phyloP scores from a whole-genome alignment of 1,140 invertebrate genomes.

The Sycobia sp. region DNA sequence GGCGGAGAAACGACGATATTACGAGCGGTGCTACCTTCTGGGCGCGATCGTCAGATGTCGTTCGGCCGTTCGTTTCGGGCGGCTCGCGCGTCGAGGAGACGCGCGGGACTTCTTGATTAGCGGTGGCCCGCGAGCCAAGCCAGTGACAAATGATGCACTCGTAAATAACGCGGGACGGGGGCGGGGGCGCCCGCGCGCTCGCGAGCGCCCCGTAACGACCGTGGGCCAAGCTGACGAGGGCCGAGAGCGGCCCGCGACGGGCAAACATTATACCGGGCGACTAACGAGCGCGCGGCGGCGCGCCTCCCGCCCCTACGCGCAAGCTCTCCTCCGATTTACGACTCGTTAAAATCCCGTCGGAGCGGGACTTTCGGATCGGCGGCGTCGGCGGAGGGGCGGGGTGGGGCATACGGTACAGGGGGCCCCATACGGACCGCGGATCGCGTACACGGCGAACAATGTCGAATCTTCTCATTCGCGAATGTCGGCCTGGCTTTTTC shows the following conservation, averaged over 20 bases:
- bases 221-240: background rate
- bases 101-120: constrained; percentile 12
- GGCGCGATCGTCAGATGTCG: too few relatives aligned
- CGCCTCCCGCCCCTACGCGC: too few relatives aligned
- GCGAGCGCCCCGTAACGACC: background rate
- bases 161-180: constrained; percentile 21
- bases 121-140: background rate
- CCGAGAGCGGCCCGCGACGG: too few relatives aligned
- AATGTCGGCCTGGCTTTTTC: background rate
- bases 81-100: background rate
- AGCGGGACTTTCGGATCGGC: constrained; percentile 22
- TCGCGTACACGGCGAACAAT: background rate
- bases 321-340: constrained; percentile 13
- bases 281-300: constrained; percentile 12
- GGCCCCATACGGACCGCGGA: too few relatives aligned
- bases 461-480: background rate
- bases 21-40: too few relatives aligned
- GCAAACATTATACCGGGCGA: constrained; percentile 27
- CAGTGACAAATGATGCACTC: constrained; percentile 31
- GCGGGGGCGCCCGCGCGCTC: background rate
- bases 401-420: too few relatives aligned
- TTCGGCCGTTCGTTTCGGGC: too few relatives aligned
- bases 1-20: too few relatives aligned
- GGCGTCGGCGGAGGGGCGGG: too few relatives aligned
- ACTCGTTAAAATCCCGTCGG: constrained; percentile 1